phyloP scores from a whole-genome alignment of 2,797 vertebrate genomes.

The Schizothorax lantsangensis region DNA sequence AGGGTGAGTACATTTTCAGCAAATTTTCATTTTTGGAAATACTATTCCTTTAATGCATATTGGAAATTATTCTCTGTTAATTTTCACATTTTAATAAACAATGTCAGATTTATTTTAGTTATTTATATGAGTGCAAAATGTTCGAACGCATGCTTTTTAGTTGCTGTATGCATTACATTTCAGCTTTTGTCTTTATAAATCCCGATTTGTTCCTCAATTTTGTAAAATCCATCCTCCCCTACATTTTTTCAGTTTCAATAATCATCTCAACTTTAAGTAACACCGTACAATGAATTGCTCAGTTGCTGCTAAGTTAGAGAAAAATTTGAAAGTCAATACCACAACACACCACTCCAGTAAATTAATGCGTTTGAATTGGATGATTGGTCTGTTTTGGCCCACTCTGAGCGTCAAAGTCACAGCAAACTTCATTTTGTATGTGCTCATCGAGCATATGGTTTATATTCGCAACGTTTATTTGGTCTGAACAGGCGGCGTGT shows the following conservation, averaged over 20 bases:
- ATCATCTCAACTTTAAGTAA: neutral
- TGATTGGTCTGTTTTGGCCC: neutral
- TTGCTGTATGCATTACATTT: neutral
- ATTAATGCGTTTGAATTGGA: neutral
- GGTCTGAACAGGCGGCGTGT: constrained; percentile 31
- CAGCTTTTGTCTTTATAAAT: neutral
- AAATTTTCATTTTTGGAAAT: neutral
- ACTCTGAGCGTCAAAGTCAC: neutral
- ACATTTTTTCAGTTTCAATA: neutral
- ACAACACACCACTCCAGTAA: neutral
- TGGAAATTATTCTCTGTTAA: neutral
- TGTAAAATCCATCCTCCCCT: neutral
- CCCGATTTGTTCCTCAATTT: neutral
- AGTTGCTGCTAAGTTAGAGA: neutral
- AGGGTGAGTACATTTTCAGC: neutral
- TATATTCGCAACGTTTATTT: constrained; percentile 4
- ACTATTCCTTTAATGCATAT: neutral
- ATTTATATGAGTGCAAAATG: neutral
- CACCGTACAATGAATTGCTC: neutral
- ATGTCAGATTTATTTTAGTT: neutral
- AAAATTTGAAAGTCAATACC: neutral
- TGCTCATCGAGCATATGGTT: constrained; percentile 26
- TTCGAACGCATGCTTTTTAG: neutral
- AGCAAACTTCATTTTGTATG: neutral
- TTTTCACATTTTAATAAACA: neutral